These are phyloP conservation scores for Anhinga rufa DNA, from an alignment of 2,113 vertebrate genomes.

Conservation along the genomic window DNA sequence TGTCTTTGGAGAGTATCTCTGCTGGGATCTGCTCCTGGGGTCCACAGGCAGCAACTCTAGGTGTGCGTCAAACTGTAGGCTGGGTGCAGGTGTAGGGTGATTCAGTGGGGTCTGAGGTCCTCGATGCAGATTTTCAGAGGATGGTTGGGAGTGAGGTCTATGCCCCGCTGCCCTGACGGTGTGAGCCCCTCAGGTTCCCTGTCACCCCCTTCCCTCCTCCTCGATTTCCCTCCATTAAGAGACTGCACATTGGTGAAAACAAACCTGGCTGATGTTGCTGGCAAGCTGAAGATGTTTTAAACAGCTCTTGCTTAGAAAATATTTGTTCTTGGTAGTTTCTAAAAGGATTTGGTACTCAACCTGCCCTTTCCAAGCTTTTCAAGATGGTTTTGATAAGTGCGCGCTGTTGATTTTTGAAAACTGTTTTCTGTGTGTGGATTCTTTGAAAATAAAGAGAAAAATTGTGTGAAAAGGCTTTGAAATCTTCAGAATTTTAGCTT, in stretches of 20 bases:
- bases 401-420: neutral
- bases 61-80: neutral
- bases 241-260: fast-evolving
- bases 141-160: fast-evolving
- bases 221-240: neutral
- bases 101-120: neutral
- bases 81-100: fast-evolving
- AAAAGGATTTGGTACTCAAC: neutral
- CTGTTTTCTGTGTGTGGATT: neutral
- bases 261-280: neutral
- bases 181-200: fast-evolving
- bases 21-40: neutral
- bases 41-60: neutral
- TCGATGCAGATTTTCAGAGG: neutral
- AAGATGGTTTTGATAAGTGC: neutral
- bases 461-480: neutral
- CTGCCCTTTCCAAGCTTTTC: neutral
- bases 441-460: constrained; percentile 5
- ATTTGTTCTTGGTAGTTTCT: neutral
- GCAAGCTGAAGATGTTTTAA: neutral
- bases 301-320: neutral
- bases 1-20: neutral
- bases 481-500: constrained; percentile 11
- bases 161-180: fast-evolving
- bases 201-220: neutral